Evolutionary conservation across 2,888 invertebrate species (phyloP).

Genomic region (Drosophila barbarae): DNA sequence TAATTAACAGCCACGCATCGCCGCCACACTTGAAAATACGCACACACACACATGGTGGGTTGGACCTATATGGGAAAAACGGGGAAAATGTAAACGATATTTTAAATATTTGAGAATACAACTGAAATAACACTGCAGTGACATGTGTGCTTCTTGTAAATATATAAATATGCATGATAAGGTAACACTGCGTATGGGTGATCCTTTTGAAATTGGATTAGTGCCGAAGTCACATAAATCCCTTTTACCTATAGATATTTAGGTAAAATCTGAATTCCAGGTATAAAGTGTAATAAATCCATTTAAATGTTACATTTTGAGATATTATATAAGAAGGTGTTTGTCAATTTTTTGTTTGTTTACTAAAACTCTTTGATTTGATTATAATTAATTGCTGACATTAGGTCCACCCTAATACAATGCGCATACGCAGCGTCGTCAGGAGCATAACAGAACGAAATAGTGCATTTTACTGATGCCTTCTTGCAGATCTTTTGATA

Average conservation of each 20-base stretch:
- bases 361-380: fast-evolving
- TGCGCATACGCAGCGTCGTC: constrained; percentile 30
- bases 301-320: not conserved
- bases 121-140: constrained; percentile 3
- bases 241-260: not conserved
- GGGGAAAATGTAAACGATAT: constrained; percentile 11
- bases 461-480: not conserved
- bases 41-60: constrained; percentile 11
- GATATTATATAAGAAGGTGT: not conserved
- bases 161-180: constrained; percentile 6
- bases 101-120: constrained; percentile 3
- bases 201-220: not conserved
- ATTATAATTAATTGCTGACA: not conserved
- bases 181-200: constrained; percentile 5
- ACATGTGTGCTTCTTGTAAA: not conserved
- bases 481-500: constrained; percentile 34
- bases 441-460: constrained; percentile 4
- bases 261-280: not conserved
- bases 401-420: constrained; percentile 19
- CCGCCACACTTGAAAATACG: constrained; percentile 18
- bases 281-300: not conserved
- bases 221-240: not conserved
- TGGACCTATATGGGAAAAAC: constrained; percentile 9
- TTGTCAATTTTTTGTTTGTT: not conserved
- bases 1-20: constrained; percentile 40